Percentiles rank a stretch among this genome's conserved stretches.
These are phyloP conservation scores for Aspidapion aeneum DNA, from an alignment of 2,888 invertebrate species.

Conservation along the genomic window DNA sequence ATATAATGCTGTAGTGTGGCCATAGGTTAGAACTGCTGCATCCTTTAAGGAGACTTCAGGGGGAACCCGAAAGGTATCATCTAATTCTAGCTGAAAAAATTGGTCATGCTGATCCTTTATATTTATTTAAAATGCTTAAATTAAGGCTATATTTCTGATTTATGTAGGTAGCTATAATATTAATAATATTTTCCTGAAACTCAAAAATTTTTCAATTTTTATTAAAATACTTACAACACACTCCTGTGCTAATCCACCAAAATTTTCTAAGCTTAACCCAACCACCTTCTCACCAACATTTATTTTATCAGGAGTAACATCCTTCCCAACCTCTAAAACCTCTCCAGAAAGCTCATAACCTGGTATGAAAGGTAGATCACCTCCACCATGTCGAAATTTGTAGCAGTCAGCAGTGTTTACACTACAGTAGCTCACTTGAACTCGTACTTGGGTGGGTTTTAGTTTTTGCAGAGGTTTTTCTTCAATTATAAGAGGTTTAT, in stretches of 20 bases:
- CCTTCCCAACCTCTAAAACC: conserved; percentile 54
- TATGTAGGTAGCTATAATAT: too few species aligned
- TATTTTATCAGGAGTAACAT: conserved; percentile 48
- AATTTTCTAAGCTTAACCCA: conserved; percentile 52
- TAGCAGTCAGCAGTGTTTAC: conserved; percentile 62
- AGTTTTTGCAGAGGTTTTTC: conserved; percentile 46
- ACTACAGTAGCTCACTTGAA: conserved; percentile 60
- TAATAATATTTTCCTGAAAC: too few species aligned
- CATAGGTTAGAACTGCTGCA: conserved; percentile 57
- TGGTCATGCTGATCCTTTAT: too few species aligned
- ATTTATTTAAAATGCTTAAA: not conserved
- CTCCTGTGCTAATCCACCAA: conserved; percentile 60
- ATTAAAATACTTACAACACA: conserved; percentile 47
- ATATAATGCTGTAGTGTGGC: conserved; percentile 63
- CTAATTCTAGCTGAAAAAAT: conserved; percentile 40
- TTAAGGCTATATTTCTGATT: not conserved
- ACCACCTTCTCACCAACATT: conserved; percentile 57
- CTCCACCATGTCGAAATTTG: conserved; percentile 51
- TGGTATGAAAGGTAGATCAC: conserved; percentile 56
- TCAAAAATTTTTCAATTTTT: too few species aligned
- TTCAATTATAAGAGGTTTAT: conserved; percentile 51
- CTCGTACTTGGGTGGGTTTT: conserved; percentile 55
- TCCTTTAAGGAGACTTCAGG: conserved; percentile 51
- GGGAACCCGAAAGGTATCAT: conserved; percentile 60
- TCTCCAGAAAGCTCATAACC: conserved; percentile 65